Percentiles rank a stretch among this genome's conserved stretches.
phyloP scores from a whole-genome alignment of 1,140 invertebrate species.

The Bombus confusus region DNA sequence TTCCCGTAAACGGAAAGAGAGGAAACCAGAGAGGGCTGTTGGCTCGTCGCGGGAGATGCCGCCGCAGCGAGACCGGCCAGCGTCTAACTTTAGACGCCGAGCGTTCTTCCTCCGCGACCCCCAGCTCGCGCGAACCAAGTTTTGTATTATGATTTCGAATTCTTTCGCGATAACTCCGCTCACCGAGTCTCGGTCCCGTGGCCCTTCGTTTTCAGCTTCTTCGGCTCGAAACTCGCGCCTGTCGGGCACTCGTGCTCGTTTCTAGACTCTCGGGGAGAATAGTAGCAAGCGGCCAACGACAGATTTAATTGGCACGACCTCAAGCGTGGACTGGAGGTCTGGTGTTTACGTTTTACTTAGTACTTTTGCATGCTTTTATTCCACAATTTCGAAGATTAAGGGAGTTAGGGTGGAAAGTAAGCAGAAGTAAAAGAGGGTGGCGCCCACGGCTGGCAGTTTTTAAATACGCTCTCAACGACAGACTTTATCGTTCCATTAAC shows the following conservation, averaged over 20 bases:
- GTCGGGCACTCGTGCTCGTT: too few species aligned
- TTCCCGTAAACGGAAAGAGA: neutral
- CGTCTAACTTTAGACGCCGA: conserved; percentile 64
- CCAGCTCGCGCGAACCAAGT: conserved; percentile 36
- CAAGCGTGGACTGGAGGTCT: too few species aligned
- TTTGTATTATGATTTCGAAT: conserved; percentile 67
- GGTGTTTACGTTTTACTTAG: too few species aligned
- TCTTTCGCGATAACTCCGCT: conserved; percentile 5
- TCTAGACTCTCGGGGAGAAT: too few species aligned
- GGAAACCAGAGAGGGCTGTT: neutral
- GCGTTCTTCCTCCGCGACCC: conserved; percentile 26
- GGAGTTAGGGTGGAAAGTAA: neutral
- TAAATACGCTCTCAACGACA: conserved; percentile 2
- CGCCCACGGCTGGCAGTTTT: neutral
- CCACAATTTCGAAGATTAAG: neutral
- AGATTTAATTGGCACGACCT: too few species aligned
- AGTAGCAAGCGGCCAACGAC: too few species aligned
- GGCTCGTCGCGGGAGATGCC: conserved; percentile 33
- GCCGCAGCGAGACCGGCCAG: conserved; percentile 26
- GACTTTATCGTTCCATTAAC: conserved; percentile 26
- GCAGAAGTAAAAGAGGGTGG: too few species aligned
- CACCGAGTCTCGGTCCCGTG: too few species aligned
- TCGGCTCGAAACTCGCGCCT: too few species aligned
- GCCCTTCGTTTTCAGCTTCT: too few species aligned
- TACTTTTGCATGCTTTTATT: neutral